These are phyloP conservation scores for Cydia strobilella DNA, from an alignment of 1,140 invertebrate species.

Conservation along the genomic window DNA sequence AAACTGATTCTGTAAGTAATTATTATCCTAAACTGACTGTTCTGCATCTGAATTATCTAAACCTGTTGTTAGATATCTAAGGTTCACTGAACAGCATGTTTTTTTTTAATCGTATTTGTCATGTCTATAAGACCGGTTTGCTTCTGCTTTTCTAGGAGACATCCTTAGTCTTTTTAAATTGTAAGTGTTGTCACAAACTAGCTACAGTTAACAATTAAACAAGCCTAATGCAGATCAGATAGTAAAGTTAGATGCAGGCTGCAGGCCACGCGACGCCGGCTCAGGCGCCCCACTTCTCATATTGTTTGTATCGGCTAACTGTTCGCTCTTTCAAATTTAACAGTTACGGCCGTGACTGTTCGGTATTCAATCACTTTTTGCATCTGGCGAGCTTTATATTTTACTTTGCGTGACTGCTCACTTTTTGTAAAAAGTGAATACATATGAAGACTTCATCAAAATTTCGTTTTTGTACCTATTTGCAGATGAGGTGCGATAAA, in stretches of 20 bases:
- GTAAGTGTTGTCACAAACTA: neutral
- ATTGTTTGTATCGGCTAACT: slow-evolving; percentile 20
- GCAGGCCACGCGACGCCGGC: slow-evolving; percentile 21
- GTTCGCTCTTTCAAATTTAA: slow-evolving; percentile 30
- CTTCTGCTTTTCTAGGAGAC: neutral
- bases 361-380: slow-evolving; percentile 18
- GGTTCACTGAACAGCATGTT: no score
- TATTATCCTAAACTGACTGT: no score
- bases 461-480: neutral
- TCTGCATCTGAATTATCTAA: no score
- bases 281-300: slow-evolving; percentile 34
- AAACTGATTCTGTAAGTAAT: no score
- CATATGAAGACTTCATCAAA: neutral
- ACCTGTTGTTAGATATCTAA: no score
- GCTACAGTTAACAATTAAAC: neutral
- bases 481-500: neutral
- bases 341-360: slow-evolving; percentile 19
- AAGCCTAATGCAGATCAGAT: neutral
- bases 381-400: slow-evolving; percentile 4
- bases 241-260: slow-evolving; percentile 39
- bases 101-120: no score
- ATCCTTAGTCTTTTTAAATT: neutral
- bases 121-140: no score
- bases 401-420: neutral
- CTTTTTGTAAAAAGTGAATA: neutral